Base-by-base conservation (phyloP, 2,888 invertebrate species). In the Phyllotreta cruciferae region DNA sequence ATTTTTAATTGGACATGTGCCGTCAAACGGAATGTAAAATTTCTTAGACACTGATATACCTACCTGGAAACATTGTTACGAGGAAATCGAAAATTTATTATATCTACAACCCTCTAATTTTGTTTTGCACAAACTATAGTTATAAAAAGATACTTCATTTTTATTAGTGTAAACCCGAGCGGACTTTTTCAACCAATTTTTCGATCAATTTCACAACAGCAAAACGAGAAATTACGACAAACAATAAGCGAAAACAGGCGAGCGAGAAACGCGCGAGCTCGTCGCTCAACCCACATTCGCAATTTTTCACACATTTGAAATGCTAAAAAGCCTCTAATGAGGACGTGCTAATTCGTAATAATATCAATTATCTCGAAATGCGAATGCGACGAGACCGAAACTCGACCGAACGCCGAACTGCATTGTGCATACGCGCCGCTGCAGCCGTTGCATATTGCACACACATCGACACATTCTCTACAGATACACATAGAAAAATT, bases 1-100 rank as follows among this genome's bases (percentile, higher is more conserved):
- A 68, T 70, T 69, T 57, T 70, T 70, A 70, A 70, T 70, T 70
- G 70, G 66, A 70, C 63, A 68, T 68, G 63, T 64, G 63, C 61
- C 64, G 68, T 66, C 70, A 70, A 70, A 70, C 66, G 66, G 70
- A 68, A 70, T 70, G 62, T 56, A 62, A 58, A 53, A 68, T 66
- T n/a, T 52, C 24, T 24, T 24, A 24, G 24, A 24, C 4, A 4
- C 24, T 3, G 24, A 4, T 24, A 4, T 24, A 24, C 24, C 24
- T 24, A 24, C 24, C 24, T 24, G 24, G 24, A 24, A 24, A 24
- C 24, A 24, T 1, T 24, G 24, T 24, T 24, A 24, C 24, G 4
- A 24, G 24, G 24, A 24, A 24, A 24, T 24, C 24, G 24, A 24
- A 24, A 1, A 24, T 24, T 24, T 24, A 24, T 24, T 24, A 24